These are phyloP conservation scores for Catotricha subobsoleta DNA, from an alignment of 2,888 invertebrate species.

Conservation along the genomic window DNA sequence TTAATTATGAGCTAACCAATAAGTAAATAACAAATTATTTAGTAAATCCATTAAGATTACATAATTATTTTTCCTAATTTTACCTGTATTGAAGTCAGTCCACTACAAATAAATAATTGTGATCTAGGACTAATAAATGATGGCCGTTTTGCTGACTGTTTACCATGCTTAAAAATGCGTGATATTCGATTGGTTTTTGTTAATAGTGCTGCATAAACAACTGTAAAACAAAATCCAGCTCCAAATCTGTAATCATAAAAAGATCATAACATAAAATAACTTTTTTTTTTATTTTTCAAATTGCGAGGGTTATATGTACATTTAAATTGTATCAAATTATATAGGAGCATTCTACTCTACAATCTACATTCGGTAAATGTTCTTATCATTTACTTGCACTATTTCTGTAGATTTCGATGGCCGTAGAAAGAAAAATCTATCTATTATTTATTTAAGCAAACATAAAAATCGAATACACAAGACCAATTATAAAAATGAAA, in stretches of 20 bases:
- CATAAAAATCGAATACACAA: no score
- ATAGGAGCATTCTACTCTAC: no score
- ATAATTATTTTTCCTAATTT: slow-evolving; percentile 15
- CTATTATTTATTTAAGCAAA: no score
- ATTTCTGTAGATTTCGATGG: no score
- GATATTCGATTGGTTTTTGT: slow-evolving; percentile 97
- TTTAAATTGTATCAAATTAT: not conserved
- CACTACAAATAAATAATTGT: slow-evolving; percentile 75
- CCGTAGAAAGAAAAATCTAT: no score
- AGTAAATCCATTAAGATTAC: slow-evolving; percentile 1
- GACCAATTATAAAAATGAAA: no score
- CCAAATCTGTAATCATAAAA: slow-evolving; percentile 42
- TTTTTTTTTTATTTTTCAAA: not conserved
- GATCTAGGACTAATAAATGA: slow-evolving; percentile 85
- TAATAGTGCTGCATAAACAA: slow-evolving; percentile 89
- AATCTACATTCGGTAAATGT: no score
- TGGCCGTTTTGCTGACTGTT: slow-evolving; percentile 83
- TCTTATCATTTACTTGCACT: no score
- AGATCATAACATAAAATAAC: not conserved
- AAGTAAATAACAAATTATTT: no score
- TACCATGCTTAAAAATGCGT: slow-evolving; percentile 91
- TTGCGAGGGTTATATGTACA: not conserved
- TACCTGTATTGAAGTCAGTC: slow-evolving; percentile 76
- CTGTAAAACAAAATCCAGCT: slow-evolving; percentile 91
- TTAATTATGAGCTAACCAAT: slow-evolving; percentile 58